Conservation (phyloP, 2,888 invertebrate genomes). For the Glyphotaelius pellucidus region DNA sequence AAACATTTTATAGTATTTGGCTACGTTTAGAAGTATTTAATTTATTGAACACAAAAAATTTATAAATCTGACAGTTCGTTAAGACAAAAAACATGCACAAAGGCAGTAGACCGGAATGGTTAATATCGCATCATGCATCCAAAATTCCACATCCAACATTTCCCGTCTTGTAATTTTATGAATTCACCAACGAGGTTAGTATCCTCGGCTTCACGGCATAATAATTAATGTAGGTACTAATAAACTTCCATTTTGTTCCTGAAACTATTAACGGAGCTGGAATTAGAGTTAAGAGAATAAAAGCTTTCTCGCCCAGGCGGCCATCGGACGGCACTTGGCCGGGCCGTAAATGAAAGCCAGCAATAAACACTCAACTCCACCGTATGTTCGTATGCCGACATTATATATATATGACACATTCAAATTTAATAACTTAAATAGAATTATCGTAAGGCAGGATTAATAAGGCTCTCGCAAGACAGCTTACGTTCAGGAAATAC, state of each 20-base stretch:
- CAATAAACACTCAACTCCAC: constrained; percentile 11
- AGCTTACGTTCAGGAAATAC: not conserved
- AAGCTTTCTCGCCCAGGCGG: constrained; percentile 49
- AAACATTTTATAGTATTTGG: too few relatives aligned
- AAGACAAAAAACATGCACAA: too few relatives aligned
- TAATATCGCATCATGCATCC: not conserved
- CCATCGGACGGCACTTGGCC: constrained; percentile 55
- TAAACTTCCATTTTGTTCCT: constrained; percentile 56
- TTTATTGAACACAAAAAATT: too few relatives aligned
- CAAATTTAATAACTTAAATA: not conserved
- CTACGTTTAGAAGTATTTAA: too few relatives aligned
- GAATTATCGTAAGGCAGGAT: not conserved
- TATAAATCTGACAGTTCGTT: too few relatives aligned
- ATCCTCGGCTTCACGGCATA: constrained; percentile 49
- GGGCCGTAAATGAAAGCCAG: constrained; percentile 49
- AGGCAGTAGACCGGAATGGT: too few relatives aligned
- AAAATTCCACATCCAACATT: not conserved
- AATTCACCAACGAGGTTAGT: constrained; percentile 41
- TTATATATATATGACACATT: not conserved
- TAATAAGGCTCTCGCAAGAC: not conserved
- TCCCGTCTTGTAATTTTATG: not conserved
- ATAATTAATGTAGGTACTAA: constrained; percentile 56
- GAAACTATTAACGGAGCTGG: constrained; percentile 56
- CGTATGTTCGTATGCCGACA: not conserved
- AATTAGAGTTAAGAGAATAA: constrained; percentile 60